Conservation (phyloP, 2,888 invertebrate species). For the Macaria notata region DNA sequence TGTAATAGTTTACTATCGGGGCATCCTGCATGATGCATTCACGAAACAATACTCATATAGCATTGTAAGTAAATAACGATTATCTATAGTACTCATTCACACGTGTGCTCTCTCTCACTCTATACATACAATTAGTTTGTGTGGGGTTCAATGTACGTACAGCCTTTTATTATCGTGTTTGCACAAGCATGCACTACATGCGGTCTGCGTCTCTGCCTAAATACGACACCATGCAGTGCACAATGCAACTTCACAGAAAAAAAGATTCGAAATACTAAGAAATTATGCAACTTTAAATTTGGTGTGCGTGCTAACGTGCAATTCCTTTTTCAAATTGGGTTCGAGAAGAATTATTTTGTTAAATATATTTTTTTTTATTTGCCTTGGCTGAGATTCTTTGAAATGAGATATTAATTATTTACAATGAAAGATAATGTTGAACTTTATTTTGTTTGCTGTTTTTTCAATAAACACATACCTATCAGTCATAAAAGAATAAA, state of each 20-base stretch:
- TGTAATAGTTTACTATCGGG: no score
- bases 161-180: slow-evolving; percentile 8
- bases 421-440: no score
- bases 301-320: slow-evolving; percentile 12
- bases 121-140: not conserved
- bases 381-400: slow-evolving; percentile 20
- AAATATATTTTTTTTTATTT: slow-evolving; percentile 23
- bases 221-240: slow-evolving; percentile 27
- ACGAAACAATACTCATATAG: no score
- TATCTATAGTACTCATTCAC: no score
- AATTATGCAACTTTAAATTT: slow-evolving; percentile 40
- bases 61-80: no score
- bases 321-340: slow-evolving; percentile 27
- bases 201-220: slow-evolving; percentile 4
- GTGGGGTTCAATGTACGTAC: slow-evolving; percentile 13
- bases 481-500: no score
- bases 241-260: slow-evolving; percentile 30
- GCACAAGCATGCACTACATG: not conserved
- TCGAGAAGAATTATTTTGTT: slow-evolving; percentile 5
- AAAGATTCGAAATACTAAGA: slow-evolving; percentile 35
- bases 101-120: no score
- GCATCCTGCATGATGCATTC: no score
- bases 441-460: no score
- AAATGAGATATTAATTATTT: slow-evolving; percentile 8
- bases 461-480: no score